Base-by-base conservation (phyloP, 2,113 vertebrate species). In the Semicossyphus pulcher region DNA sequence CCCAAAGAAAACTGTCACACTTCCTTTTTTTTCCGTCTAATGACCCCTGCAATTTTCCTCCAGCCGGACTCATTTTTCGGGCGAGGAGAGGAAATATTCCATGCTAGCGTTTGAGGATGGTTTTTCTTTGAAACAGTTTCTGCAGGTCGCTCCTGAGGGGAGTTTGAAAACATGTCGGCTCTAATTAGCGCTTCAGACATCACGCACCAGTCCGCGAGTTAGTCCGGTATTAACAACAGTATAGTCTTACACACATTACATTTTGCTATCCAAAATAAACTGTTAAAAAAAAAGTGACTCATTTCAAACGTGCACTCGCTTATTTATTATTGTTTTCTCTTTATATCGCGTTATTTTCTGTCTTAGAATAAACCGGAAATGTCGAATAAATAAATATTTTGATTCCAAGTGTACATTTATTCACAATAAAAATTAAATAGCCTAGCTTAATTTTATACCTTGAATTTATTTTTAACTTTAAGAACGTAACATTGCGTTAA, bases 81-180 rank as follows among this genome's bases (percentile, higher is more conserved):
- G 61, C 49, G 68, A 78, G 78, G 60, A 51, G 76, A 89, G 92
- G 88, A 91, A 87, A 90, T 86, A 82, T 91, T 83, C 79, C 85
- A 72, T 68, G 78, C 63, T 61, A 69, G 68, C 80, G 75, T 89
- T 79, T 85, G 84, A 78, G 81, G 78, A 86, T 78, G 69, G 45
- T 87, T 90, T 90, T 81, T 84, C 79, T 90, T 87, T 88, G 76
- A 87, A 86, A 81, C 81, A 7, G 37, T 83, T 86, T 78, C 56
- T 86, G 18, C 85, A 74, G 86, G 85, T 90, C 88, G 64, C 76
- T 89, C 77, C 76, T 80, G 76, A 58, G 80, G 88, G 52, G 69
- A 77, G 85, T 90, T 89, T 87, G 80, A 88, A 93, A 92, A 93
- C 80, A 87, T 90, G 92, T 89, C 90, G 34, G 49, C 59, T 21